These are phyloP conservation scores for Yponomeuta cagnagella DNA, from an alignment of 2,888 invertebrate species.

Conservation along the genomic window DNA sequence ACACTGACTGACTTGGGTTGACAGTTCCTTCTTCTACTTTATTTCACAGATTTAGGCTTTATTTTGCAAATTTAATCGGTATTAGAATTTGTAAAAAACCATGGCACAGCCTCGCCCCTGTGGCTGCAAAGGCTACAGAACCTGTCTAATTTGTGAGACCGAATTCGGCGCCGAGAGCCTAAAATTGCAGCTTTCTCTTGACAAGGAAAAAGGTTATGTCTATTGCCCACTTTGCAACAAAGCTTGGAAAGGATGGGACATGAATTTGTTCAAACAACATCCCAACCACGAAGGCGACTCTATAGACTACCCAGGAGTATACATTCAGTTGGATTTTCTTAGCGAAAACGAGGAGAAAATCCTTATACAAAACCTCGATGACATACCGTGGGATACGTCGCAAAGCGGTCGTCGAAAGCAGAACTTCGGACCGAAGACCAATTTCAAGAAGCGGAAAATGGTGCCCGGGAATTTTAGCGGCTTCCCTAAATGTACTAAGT, in stretches of 20 bases:
- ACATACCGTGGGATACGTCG: constrained; percentile 90
- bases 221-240: constrained; percentile 86
- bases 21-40: too few relatives aligned
- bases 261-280: constrained; percentile 76
- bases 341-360: constrained; percentile 79
- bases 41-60: too few relatives aligned
- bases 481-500: constrained; percentile 87
- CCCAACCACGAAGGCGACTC: constrained; percentile 79
- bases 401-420: constrained; percentile 98
- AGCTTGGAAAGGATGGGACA: constrained; percentile 85
- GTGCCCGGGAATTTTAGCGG: constrained; percentile 87
- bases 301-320: constrained; percentile 81
- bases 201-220: constrained; percentile 78
- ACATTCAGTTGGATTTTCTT: constrained; percentile 84
- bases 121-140: constrained; percentile 94
- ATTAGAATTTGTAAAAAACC: constrained; percentile 15
- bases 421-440: constrained; percentile 99
- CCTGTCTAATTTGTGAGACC: constrained; percentile 90
- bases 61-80: too few relatives aligned
- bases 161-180: constrained; percentile 63
- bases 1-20: too few relatives aligned
- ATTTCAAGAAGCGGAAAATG: constrained; percentile 95
- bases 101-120: constrained; percentile 85
- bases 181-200: constrained; percentile 48
- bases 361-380: constrained; percentile 83